These are phyloP conservation scores for Tenthredo amoena DNA, from an alignment of 2,888 invertebrate genomes.

Conservation along the genomic window DNA sequence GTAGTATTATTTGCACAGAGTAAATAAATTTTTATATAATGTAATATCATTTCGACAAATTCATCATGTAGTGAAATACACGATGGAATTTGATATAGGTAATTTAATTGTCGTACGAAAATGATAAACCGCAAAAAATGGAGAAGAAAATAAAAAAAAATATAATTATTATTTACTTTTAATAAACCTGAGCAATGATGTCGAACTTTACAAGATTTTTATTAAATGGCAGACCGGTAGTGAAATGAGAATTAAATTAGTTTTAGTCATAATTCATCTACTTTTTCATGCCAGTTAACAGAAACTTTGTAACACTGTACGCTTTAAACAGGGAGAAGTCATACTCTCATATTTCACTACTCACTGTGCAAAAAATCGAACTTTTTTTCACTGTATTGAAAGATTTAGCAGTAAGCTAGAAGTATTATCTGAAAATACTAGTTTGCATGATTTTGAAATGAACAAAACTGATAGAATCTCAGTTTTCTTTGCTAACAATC, in stretches of 20 bases:
- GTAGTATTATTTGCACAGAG: constrained; percentile 21
- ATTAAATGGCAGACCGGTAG: neutral
- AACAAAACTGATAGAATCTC: neutral
- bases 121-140: neutral
- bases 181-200: neutral
- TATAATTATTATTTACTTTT: neutral
- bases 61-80: constrained; percentile 9
- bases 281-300: neutral
- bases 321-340: neutral
- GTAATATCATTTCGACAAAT: neutral
- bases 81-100: neutral
- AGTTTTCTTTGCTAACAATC: neutral
- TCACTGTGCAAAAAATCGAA: neutral
- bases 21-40: constrained; percentile 26
- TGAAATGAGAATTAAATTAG: neutral
- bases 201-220: neutral
- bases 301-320: neutral
- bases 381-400: neutral
- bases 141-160: neutral
- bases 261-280: neutral
- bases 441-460: neutral
- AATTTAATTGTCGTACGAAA: neutral
- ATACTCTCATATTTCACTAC: neutral
- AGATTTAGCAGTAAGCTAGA: neutral
- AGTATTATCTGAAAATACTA: neutral